Percentiles rank a stretch among this genome's conserved stretches.
Evolutionary conservation across 2,888 invertebrate species (phyloP).

Genomic region (Syritta pipiens): DNA sequence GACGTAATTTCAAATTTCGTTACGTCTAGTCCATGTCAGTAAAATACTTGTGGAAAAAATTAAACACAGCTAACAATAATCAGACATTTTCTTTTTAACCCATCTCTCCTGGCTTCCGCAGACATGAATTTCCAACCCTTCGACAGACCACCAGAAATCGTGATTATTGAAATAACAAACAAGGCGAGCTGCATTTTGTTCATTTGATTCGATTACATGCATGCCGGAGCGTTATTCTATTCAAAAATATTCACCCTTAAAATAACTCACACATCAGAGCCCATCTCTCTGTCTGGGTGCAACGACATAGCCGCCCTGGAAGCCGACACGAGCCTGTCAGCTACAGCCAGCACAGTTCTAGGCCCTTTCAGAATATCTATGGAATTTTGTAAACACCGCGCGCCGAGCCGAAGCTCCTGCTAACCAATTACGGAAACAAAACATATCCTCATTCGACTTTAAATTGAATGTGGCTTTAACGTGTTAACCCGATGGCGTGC

Average conservation of each 20-base stretch:
- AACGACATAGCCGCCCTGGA: constrained; percentile 23
- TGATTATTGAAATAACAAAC: constrained; percentile 32
- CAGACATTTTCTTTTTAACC: too few species aligned
- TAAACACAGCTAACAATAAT: too few species aligned
- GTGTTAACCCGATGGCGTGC: constrained; percentile 48
- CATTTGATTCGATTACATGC: constrained; percentile 62
- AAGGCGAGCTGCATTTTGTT: constrained; percentile 28
- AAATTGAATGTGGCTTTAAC: constrained; percentile 58
- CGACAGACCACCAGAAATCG: not conserved
- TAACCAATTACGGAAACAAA: constrained; percentile 27
- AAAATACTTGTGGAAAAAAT: too few species aligned
- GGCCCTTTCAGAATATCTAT: constrained; percentile 19
- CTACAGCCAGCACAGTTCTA: constrained; percentile 8
- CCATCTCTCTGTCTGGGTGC: constrained; percentile 18
- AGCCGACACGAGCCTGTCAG: constrained; percentile 32
- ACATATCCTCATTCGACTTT: constrained; percentile 5
- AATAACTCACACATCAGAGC: constrained; percentile 14
- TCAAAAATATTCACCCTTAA: constrained; percentile 58
- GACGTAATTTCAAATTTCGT: too few species aligned
- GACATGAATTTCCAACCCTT: too few species aligned
- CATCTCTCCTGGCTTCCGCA: too few species aligned
- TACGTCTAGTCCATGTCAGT: too few species aligned
- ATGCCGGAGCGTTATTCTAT: constrained; percentile 54
- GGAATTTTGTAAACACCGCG: not conserved
- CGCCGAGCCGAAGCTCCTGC: not conserved